Base-by-base conservation (phyloP, 2,888 invertebrate genomes). In the Lasiommata megera region DNA sequence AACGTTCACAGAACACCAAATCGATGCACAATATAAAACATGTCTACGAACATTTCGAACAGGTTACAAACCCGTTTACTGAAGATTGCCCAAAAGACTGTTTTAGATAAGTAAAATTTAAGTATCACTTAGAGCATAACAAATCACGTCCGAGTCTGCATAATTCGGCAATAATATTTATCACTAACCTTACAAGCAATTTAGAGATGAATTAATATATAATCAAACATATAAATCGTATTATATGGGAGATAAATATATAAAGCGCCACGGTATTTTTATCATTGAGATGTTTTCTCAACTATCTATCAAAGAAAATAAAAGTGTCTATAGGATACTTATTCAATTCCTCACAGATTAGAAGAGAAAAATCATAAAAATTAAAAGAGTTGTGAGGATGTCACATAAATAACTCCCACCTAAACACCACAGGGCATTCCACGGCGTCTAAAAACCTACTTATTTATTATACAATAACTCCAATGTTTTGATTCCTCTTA, bases 1-100 rank as follows among this genome's bases (percentile, higher is more conserved):
- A 41, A 31, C 48, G 63, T 61, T 61, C 62, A 65, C 37, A 34
- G 40, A 7, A 11, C 23, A 7, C 18, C 5, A 28, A 1, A 9
- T 36, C 40, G 17, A 34, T 17, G 17, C 44, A 29, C 28, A 23
- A 5, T 12, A 36, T 38, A 14, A 18, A 37, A 23, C n/a, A n/a
- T n/a, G 23, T 3, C 23, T 23, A 43, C 23, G 3, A 23, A 8
- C n/a, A 18, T 12, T 7, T 50, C 14, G 12, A 18, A 18, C 34
- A 2, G 18, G 18, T 12, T 36, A 8, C 36, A 37, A 37, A 12
- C 48, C 18, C 36, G 12, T 18, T 50, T 12, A 23, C 18, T 6
- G 8, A 23, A 0, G 5, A 1, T 9, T 14, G 16, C 14, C 14
- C 11, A 34, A 23, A 7, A 1, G 23, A n/a, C 12, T 43, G 6